phyloP scores from a whole-genome alignment of 2,113 vertebrate species.

The Gulo gulo region DNA sequence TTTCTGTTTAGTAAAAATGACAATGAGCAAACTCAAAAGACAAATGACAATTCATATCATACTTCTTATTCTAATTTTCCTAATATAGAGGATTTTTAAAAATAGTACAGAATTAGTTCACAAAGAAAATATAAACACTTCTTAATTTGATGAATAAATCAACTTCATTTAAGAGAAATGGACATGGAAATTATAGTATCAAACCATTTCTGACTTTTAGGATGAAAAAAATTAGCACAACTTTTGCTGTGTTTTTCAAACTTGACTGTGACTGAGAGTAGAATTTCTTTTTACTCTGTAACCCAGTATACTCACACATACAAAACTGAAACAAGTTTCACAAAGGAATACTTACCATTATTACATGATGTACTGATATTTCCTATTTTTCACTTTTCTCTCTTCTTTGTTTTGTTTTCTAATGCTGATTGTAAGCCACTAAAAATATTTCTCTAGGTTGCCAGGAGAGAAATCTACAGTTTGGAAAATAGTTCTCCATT shows the following conservation, averaged over 20 bases:
- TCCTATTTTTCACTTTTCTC: neutral
- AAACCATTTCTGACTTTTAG: neutral
- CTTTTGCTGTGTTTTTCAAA: neutral
- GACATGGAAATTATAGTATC: neutral
- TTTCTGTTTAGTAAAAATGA: neutral
- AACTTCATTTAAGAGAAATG: conserved; percentile 26
- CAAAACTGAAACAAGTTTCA: neutral
- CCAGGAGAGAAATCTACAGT: neutral
- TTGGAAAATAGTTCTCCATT: neutral
- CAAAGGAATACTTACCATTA: neutral
- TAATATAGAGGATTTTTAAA: neutral
- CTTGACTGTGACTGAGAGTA: neutral
- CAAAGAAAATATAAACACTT: neutral
- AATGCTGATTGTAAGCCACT: neutral
- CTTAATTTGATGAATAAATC: neutral
- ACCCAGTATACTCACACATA: neutral
- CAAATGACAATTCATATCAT: neutral
- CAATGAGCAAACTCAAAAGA: neutral
- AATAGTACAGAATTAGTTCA: neutral
- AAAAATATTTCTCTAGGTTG: neutral
- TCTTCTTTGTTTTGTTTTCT: neutral
- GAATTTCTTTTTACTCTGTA: neutral
- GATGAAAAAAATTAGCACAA: neutral
- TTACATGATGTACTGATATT: neutral
- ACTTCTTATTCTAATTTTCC: neutral